A percentile compares a stretch with the other conserved stretches of the same genome.
Conservation (phyloP, 2,113 vertebrate genomes). For the Cochlearius cochlearius region DNA sequence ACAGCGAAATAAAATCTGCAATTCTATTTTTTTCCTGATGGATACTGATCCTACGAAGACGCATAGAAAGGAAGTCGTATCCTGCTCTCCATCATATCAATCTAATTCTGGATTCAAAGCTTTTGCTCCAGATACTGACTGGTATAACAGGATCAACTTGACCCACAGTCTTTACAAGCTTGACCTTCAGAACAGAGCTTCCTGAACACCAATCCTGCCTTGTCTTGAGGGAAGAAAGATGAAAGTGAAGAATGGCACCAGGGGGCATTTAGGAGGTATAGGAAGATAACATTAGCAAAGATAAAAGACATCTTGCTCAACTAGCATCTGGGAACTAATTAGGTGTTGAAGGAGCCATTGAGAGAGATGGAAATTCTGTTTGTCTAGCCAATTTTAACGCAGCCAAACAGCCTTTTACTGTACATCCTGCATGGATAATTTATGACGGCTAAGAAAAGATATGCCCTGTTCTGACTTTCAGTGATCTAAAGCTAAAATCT, state of each 20-base stretch:
- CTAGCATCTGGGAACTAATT: constrained; percentile 65
- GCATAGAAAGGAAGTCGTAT: neutral
- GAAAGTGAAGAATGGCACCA: constrained; percentile 28
- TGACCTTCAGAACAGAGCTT: constrained; percentile 21
- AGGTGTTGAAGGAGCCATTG: constrained; percentile 64
- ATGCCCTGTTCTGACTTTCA: neutral
- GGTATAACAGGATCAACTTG: constrained; percentile 14
- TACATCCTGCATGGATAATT: constrained; percentile 68
- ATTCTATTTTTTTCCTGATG: constrained; percentile 3
- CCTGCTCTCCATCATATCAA: neutral
- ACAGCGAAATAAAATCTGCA: neutral
- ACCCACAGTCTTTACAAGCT: constrained; percentile 45
- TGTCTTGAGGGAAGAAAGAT: constrained; percentile 16
- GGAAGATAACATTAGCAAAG: constrained; percentile 55
- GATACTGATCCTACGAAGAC: neutral
- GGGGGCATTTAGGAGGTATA: constrained; percentile 27
- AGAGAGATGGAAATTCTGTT: constrained; percentile 62
- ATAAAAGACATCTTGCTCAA: constrained; percentile 55
- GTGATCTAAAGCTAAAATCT: constrained; percentile 19
- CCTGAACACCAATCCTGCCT: constrained; percentile 42
- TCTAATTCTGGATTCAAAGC: constrained; percentile 38
- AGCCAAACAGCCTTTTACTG: constrained; percentile 66
- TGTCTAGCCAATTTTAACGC: constrained; percentile 50
- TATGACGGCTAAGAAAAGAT: constrained; percentile 55
- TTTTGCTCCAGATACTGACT: neutral